Evolutionary conservation across 2,113 vertebrate genomes (phyloP).

Genomic region (Brachirus orientalis): DNA sequence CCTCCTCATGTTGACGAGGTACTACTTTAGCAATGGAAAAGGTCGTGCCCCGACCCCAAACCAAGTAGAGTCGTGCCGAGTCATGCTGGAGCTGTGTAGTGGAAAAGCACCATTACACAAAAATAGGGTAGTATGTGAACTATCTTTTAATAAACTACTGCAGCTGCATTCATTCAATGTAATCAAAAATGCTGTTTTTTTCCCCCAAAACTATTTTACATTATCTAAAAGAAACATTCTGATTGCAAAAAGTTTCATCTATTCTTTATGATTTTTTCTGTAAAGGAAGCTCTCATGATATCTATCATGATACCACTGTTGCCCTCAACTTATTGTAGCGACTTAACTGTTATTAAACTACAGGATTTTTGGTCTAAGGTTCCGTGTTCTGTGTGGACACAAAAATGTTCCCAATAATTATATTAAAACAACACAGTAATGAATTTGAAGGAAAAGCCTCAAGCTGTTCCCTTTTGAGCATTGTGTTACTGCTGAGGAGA

Average conservation of each 20-base stretch:
- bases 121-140: too few relatives aligned
- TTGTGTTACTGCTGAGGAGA: slow-evolving; percentile 61
- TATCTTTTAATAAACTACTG: too few relatives aligned
- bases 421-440: slow-evolving; percentile 58
- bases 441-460: slow-evolving; percentile 67
- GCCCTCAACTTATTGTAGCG: slow-evolving; percentile 3
- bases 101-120: too few relatives aligned
- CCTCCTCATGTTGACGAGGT: too few relatives aligned
- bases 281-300: neutral
- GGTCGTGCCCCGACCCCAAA: too few relatives aligned
- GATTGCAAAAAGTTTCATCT: too few relatives aligned
- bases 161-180: neutral
- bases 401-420: slow-evolving; percentile 54
- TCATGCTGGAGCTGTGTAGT: too few relatives aligned
- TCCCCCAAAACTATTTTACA: too few relatives aligned
- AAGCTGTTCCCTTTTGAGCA: slow-evolving; percentile 63
- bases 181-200: neutral
- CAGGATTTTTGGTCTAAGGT: slow-evolving; percentile 36
- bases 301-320: neutral
- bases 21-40: too few relatives aligned
- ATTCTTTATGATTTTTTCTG: neutral
- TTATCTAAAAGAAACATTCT: too few relatives aligned
- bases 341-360: slow-evolving; percentile 25
- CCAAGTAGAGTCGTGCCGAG: too few relatives aligned
- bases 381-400: slow-evolving; percentile 16